phyloP scores from a whole-genome alignment of 2,797 vertebrate species.

The Xyrichtys novacula region DNA sequence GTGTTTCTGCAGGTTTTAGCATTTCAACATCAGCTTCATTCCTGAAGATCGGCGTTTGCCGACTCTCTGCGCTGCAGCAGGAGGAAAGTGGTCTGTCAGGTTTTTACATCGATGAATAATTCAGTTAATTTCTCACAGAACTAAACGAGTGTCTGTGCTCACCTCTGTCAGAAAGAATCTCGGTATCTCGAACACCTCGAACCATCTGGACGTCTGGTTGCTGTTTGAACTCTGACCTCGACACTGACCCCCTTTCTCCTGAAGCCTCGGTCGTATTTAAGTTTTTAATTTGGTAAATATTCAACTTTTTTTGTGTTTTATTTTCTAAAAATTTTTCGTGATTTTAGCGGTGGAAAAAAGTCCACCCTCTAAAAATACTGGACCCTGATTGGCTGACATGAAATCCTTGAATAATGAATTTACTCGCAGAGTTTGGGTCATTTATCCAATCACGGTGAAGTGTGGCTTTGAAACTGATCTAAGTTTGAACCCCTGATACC shows the following conservation, averaged over 20 bases:
- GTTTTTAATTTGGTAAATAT: background rate
- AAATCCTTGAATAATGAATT: conserved; percentile 7
- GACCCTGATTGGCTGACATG: background rate
- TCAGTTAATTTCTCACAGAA: too few relatives aligned
- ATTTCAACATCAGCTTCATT: too few relatives aligned
- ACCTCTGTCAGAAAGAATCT: too few relatives aligned
- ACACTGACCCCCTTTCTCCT: background rate
- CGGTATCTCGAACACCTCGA: too few relatives aligned
- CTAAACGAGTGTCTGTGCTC: too few relatives aligned
- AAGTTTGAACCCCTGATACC: conserved; percentile 26
- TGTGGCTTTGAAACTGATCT: conserved; percentile 34
- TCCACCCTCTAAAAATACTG: background rate
- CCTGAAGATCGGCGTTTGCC: too few relatives aligned
- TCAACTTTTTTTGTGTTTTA: background rate
- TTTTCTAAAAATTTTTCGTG: background rate
- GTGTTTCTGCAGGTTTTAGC: too few relatives aligned
- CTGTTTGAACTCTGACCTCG: too few relatives aligned
- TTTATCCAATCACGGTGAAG: background rate
- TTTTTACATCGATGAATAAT: too few relatives aligned
- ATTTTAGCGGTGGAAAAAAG: background rate
- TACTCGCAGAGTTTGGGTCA: background rate
- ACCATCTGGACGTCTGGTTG: too few relatives aligned
- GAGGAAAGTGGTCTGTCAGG: too few relatives aligned
- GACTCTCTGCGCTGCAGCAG: too few relatives aligned
- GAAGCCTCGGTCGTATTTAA: background rate